These are phyloP conservation scores for Limulus polyphemus DNA, from an alignment of 2,888 invertebrate species.

Conservation along the genomic window DNA sequence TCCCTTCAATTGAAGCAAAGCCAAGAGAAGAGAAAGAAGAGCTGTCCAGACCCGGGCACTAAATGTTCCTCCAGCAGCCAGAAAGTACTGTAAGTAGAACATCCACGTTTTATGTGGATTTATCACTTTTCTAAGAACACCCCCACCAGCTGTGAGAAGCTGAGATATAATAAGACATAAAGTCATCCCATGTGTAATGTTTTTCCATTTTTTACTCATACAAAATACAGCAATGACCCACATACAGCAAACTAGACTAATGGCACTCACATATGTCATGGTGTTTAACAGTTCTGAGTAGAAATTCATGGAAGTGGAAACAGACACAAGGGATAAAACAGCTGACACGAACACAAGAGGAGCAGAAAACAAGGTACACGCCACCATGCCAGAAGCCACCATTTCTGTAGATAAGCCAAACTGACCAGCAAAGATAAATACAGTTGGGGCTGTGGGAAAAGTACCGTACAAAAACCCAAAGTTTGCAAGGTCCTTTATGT, in stretches of 20 bases:
- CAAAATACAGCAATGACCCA: constrained; percentile 19
- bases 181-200: constrained; percentile 23
- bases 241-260: constrained; percentile 15
- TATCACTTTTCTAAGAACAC: constrained; percentile 17
- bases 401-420: constrained; percentile 47
- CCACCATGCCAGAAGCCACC: constrained; percentile 53
- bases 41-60: constrained; percentile 33
- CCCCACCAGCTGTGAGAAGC: constrained; percentile 18
- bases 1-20: constrained; percentile 53
- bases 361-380: constrained; percentile 84
- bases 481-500: constrained; percentile 69
- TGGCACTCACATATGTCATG: constrained; percentile 15
- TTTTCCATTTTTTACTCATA: constrained; percentile 19
- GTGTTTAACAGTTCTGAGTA: constrained; percentile 17
- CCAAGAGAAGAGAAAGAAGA: constrained; percentile 32
- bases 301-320: constrained; percentile 30
- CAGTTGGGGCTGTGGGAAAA: constrained; percentile 89
- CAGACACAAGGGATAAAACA: constrained; percentile 71
- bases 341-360: constrained; percentile 92
- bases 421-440: constrained; percentile 82
- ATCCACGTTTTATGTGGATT: constrained; percentile 15
- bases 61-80: constrained; percentile 29
- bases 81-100: constrained; percentile 19
- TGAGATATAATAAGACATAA: constrained; percentile 23
- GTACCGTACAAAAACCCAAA: constrained; percentile 93